Evolutionary conservation across 35 echinoderm and acorn worm genomes (phyloP).

Genomic region (Stichopus chloronotus): DNA sequence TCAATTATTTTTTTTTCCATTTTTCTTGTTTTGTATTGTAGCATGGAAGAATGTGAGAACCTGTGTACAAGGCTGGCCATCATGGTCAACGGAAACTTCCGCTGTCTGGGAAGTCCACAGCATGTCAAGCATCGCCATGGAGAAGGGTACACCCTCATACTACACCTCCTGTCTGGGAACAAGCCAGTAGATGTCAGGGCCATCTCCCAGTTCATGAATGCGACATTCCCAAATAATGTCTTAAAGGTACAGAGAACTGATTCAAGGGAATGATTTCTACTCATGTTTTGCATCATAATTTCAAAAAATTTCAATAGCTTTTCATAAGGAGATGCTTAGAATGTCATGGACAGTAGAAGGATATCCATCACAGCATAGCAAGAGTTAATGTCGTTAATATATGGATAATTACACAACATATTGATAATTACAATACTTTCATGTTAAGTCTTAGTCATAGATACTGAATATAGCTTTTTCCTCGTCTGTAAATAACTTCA

Average conservation of each 20-base stretch:
- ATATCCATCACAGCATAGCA: too few species aligned
- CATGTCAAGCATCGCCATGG: constrained; percentile 89
- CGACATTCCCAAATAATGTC: constrained; percentile 66
- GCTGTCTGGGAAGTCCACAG: constrained; percentile 90
- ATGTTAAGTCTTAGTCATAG: too few species aligned
- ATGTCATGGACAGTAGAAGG: too few species aligned
- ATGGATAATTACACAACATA: too few species aligned
- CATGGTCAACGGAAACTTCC: constrained; percentile 93
- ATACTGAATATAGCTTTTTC: too few species aligned
- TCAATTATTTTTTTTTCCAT: neutral
- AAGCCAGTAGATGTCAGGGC: constrained; percentile 45
- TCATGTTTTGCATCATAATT: too few species aligned
- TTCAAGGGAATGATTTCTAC: too few species aligned
- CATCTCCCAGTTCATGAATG: constrained; percentile 57
- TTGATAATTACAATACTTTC: too few species aligned
- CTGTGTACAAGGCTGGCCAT: constrained; percentile 91
- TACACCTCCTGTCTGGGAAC: constrained; percentile 33
- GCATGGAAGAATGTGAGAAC: constrained; percentile 95
- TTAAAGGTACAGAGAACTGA: constrained; percentile 68
- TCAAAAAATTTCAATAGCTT: too few species aligned
- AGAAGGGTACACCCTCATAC: constrained; percentile 79
- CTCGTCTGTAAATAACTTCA: too few species aligned
- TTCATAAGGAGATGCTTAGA: too few species aligned
- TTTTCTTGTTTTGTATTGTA: constrained; percentile 12
- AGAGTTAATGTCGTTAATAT: too few species aligned